Percentiles rank a stretch among this genome's conserved stretches.
Evolutionary conservation across 2,113 vertebrate genomes (phyloP).

Genomic region (Poicephalus gulielmi): DNA sequence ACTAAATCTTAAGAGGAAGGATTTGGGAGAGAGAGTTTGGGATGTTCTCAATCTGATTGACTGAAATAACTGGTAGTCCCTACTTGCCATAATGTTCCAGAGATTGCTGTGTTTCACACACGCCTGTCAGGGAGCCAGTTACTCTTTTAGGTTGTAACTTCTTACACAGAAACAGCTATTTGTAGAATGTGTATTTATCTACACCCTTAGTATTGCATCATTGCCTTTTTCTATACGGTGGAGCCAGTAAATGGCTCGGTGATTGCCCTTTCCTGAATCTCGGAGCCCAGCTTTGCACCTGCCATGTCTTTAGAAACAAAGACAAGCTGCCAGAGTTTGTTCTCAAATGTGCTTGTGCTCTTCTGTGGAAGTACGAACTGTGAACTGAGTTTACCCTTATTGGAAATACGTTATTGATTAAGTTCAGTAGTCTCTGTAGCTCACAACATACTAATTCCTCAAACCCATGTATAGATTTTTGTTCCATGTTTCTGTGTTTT

Average conservation of each 20-base stretch:
- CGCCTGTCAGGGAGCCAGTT: not conserved
- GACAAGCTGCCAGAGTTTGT: not conserved
- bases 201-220: not conserved
- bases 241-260: not conserved
- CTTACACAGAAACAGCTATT: not conserved
- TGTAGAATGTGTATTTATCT: not conserved
- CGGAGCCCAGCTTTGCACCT: not conserved
- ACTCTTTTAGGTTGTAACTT: not conserved
- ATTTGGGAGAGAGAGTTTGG: not conserved
- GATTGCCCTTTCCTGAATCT: not conserved
- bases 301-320: not conserved
- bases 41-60: not conserved
- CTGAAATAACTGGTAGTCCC: not conserved
- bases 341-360: not conserved
- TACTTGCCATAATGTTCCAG: not conserved
- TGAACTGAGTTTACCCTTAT: not conserved
- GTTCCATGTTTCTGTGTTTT: not conserved
- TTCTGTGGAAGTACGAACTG: not conserved
- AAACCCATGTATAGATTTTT: not conserved
- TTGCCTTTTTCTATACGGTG: not conserved
- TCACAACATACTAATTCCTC: not conserved
- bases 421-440: not conserved
- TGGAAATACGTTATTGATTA: not conserved
- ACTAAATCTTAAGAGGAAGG: not conserved
- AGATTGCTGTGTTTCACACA: not conserved